These are phyloP conservation scores for Manacus vitellinus DNA, from an alignment of 2,113 vertebrate genomes.

Conservation along the genomic window DNA sequence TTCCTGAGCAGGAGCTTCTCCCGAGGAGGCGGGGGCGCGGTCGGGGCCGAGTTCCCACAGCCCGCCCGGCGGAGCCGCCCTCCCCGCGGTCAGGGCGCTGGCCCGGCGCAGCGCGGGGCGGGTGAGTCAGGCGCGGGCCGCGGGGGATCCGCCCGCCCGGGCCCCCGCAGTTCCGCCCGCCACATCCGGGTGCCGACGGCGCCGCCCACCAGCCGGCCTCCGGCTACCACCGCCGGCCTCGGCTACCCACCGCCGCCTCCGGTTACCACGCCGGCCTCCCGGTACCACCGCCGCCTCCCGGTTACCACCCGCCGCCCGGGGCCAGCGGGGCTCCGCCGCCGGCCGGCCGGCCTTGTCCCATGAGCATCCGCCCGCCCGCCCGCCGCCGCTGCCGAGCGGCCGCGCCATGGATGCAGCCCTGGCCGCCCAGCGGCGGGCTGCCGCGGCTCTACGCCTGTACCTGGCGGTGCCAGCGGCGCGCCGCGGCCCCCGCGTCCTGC, in stretches of 20 bases:
- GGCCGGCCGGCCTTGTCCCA: too few species aligned
- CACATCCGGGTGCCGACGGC: neutral
- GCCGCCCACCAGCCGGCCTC: too few species aligned
- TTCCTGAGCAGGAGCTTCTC: too few species aligned
- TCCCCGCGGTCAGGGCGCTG: neutral
- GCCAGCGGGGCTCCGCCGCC: neutral
- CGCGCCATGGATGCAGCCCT: conserved; percentile 69
- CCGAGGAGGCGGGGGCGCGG: neutral
- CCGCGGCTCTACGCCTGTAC: conserved; percentile 66
- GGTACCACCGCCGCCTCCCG: too few species aligned
- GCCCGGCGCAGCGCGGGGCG: neutral
- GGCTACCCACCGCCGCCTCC: too few species aligned
- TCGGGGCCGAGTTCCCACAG: accelerated
- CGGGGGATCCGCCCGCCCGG: neutral
- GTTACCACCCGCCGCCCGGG: too few species aligned
- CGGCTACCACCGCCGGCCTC: too few species aligned
- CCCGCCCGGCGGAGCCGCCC: neutral
- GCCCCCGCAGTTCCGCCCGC: neutral
- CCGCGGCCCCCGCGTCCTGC: conserved; percentile 11
- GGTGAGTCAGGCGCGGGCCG: neutral
- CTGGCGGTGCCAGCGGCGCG: conserved; percentile 58
- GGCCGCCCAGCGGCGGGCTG: conserved; percentile 73
- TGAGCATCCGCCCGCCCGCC: neutral
- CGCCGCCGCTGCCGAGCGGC: neutral
- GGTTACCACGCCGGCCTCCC: too few species aligned